These are phyloP conservation scores for Paracyprichromis sp. DNA, from an alignment of 2,113 vertebrate genomes.

Conservation along the genomic window DNA sequence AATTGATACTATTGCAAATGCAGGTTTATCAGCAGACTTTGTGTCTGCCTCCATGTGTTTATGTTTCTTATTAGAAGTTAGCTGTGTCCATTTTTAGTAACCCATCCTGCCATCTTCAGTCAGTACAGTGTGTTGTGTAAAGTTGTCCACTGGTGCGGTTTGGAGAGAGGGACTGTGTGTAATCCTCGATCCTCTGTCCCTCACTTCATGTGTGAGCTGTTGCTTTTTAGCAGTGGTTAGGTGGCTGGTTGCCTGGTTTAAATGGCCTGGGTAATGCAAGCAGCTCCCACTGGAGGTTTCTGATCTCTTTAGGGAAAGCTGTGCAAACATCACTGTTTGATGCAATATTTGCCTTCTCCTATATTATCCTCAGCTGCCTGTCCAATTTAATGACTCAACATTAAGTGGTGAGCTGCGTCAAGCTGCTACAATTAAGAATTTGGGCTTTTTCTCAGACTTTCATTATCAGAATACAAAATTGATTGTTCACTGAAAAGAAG, in stretches of 20 bases:
- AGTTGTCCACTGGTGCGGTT: slow-evolving; percentile 15
- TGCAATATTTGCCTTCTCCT: slow-evolving; percentile 47
- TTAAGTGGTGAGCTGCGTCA: background rate
- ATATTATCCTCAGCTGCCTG: background rate
- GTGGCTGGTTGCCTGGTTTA: slow-evolving; percentile 6
- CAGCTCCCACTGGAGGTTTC: slow-evolving; percentile 32
- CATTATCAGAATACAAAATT: background rate
- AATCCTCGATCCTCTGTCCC: slow-evolving; percentile 58
- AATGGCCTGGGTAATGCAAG: slow-evolving; percentile 31
- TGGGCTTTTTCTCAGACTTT: background rate
- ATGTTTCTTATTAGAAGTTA: background rate
- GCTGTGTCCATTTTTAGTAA: slow-evolving; percentile 29
- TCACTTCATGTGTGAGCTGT: slow-evolving; percentile 63
- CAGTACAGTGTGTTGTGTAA: slow-evolving; percentile 14
- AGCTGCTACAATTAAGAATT: background rate
- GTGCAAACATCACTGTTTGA: slow-evolving; percentile 51
- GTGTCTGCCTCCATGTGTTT: background rate
- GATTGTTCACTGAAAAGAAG: background rate
- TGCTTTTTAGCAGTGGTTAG: slow-evolving; percentile 1
- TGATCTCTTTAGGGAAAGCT: slow-evolving; percentile 37
- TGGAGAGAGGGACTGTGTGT: slow-evolving; percentile 29
- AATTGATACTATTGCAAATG: background rate
- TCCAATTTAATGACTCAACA: background rate
- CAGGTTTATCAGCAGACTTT: background rate
- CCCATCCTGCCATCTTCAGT: background rate